These are phyloP conservation scores for Tipula helvola DNA, from an alignment of 2,888 invertebrate genomes.

Conservation along the genomic window DNA sequence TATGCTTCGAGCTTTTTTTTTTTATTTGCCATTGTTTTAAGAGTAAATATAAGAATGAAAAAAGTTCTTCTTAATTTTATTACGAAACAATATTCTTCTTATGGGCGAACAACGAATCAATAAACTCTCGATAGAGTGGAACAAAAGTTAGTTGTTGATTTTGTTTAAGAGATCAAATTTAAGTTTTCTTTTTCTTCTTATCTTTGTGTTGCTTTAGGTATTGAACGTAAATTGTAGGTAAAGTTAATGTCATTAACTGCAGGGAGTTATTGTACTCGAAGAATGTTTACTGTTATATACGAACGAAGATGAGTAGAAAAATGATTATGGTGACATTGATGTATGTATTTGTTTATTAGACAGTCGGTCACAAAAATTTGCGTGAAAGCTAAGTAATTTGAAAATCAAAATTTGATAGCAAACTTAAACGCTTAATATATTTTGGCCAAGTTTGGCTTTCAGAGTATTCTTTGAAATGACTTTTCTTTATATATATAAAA, in stretches of 20 bases:
- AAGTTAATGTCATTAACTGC: not conserved
- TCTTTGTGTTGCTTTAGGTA: not conserved
- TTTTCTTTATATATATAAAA: too few species aligned
- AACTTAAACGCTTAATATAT: too few species aligned
- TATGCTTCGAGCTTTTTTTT: not conserved
- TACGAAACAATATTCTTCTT: not conserved
- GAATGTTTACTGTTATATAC: not conserved
- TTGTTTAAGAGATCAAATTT: not conserved
- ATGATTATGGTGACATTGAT: not conserved
- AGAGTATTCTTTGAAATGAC: too few species aligned
- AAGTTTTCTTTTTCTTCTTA: not conserved
- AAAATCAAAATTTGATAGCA: too few species aligned
- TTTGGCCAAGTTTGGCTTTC: too few species aligned
- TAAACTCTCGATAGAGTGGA: not conserved
- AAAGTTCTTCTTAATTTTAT: not conserved
- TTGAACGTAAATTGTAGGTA: not conserved
- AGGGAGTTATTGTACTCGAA: not conserved
- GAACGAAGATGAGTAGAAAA: not conserved
- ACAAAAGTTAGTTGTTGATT: not conserved
- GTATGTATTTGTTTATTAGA: not conserved
- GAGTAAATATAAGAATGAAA: not conserved
- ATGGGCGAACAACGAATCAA: not conserved
- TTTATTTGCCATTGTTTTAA: not conserved
- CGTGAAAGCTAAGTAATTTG: too few species aligned
- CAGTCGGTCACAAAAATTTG: too few species aligned